Conservation (phyloP, 2,797 vertebrate species). For the Propithecus deckenii region DNA sequence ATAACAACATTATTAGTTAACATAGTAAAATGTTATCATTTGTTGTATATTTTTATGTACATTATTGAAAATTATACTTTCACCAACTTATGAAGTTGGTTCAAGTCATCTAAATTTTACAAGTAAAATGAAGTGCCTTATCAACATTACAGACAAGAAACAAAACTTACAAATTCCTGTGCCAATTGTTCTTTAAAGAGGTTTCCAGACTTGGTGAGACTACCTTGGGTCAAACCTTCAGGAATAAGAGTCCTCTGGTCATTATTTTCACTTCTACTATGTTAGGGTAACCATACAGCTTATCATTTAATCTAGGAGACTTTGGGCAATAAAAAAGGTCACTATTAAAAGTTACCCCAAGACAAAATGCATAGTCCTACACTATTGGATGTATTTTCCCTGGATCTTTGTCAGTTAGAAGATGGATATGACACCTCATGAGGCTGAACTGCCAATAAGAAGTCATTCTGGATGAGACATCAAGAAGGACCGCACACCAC, state of each 20-base stretch:
- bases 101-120: constrained; percentile 13
- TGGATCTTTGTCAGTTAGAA: neutral
- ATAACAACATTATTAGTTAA: neutral
- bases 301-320: neutral
- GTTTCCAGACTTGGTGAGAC: neutral
- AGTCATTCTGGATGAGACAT: neutral
- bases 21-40: neutral
- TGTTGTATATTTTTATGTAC: neutral
- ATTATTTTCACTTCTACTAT: neutral
- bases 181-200: neutral
- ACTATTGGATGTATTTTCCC: neutral
- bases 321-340: neutral
- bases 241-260: neutral
- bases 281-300: neutral
- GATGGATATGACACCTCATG: neutral
- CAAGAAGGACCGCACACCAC: neutral
- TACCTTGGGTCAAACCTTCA: neutral
- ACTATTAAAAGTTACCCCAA: neutral
- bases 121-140: constrained; percentile 5
- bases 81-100: neutral
- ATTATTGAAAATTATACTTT: constrained; percentile 10
- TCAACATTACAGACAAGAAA: neutral
- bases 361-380: neutral
- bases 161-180: constrained; percentile 4
- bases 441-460: neutral